Evolutionary conservation across 1,140 invertebrate genomes (phyloP), one percentile per base, ranked within the genome.

Genomic region (Agrypnia vestita): DNA sequence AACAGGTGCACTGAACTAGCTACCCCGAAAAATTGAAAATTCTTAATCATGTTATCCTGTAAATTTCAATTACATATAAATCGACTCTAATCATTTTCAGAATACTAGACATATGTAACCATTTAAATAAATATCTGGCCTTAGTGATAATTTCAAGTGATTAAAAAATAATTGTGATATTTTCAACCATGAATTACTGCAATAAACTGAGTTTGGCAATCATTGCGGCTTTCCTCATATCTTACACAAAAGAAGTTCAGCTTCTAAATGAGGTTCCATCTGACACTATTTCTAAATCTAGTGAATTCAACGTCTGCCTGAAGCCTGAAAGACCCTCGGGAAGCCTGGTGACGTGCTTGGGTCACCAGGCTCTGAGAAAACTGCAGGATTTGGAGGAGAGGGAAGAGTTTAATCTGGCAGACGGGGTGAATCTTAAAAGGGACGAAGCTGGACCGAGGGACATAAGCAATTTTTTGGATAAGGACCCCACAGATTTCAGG

Each of bases 401-500:
- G 0, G 92, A 94, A 6, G 89, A 92, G 53, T 91, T 94, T 73
- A 91, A 92, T 84, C 90, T 95, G 62, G 90, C 90, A 8, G 90
- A 89, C 59, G 92, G 92, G 19, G 87, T 94, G 11, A 89, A 89
- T 19, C 89, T 93, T 72, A 88, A 90, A 0, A 89, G 90, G 83
- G 90, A 91, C 85, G 92, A 92, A 44, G 89, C 89, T 73, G 88
- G 90, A 76, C 86, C 89, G 74, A 85, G 90, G 84, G 85, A 91
- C 86, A 82, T 89, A 84, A 89, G 88, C 81, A 92, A 90, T 85
- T 91, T 92, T 82, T 87, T 93, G 69, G 93, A 94, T 82, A 93
- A 92, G 74, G 93, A 95, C 87, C 93, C 94, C 0, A 91, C 92
- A 82, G 92, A 94, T 88, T 93, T 94, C 72, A 91, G 93, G 87